These are phyloP conservation scores for Piaya cayana DNA, from an alignment of 2,113 vertebrate species.

Conservation along the genomic window DNA sequence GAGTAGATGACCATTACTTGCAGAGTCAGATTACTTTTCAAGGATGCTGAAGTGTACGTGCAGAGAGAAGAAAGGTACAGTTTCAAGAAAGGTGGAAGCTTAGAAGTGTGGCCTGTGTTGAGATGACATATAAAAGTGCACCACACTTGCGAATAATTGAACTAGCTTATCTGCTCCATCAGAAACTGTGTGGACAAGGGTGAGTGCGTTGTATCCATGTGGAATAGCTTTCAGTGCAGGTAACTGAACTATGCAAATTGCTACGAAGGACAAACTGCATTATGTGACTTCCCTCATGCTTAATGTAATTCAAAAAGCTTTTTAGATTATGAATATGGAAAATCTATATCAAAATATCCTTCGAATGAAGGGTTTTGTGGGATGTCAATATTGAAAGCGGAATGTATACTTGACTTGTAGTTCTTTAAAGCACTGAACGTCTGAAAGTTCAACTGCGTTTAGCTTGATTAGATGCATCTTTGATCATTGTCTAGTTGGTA, in stretches of 20 bases:
- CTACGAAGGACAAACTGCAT: neutral
- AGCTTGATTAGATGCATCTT: neutral
- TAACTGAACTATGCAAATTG: neutral
- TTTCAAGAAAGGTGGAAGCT: neutral
- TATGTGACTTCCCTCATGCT: neutral
- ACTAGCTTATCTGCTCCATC: neutral
- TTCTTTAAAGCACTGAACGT: neutral
- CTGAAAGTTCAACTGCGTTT: neutral
- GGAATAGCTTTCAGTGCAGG: accelerated
- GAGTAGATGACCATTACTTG: neutral
- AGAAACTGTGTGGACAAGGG: neutral
- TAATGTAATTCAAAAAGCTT: neutral
- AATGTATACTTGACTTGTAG: neutral
- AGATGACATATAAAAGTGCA: accelerated
- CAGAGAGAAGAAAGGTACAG: neutral
- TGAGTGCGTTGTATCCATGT: accelerated
- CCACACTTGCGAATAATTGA: neutral
- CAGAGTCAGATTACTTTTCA: neutral
- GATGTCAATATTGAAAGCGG: neutral
- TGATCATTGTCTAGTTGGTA: neutral
- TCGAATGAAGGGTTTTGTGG: neutral
- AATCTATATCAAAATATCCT: accelerated
- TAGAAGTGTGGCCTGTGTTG: neutral
- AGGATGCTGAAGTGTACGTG: neutral
- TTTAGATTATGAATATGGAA: neutral